Evolutionary conservation across 2,113 vertebrate genomes (phyloP).

Genomic region (Sardina pilchardus): DNA sequence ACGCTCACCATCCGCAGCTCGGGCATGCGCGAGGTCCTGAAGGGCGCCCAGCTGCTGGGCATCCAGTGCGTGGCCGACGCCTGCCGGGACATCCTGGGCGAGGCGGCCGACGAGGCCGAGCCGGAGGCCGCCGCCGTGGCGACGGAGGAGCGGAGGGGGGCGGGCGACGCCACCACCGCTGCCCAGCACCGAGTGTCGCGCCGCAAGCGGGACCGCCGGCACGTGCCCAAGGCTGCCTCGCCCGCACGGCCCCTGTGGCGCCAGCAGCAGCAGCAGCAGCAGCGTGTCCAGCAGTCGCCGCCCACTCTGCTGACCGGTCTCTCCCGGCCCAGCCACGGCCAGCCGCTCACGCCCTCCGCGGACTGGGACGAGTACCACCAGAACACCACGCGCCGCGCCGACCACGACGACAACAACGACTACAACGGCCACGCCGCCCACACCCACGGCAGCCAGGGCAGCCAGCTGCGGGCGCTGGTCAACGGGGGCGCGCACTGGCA

Average conservation of each 20-base stretch:
- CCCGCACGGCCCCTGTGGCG: slow-evolving; percentile 50
- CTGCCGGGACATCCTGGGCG: slow-evolving; percentile 90
- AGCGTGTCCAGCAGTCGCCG: slow-evolving; percentile 37
- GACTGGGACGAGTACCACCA: slow-evolving; percentile 63
- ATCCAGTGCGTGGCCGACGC: slow-evolving; percentile 92
- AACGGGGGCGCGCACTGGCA: slow-evolving; percentile 66
- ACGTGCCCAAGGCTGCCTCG: slow-evolving; percentile 43
- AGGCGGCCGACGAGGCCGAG: slow-evolving; percentile 61
- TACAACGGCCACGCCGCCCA: slow-evolving; percentile 67
- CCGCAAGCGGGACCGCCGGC: slow-evolving; percentile 38
- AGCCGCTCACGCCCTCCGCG: slow-evolving; percentile 58
- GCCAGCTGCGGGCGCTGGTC: slow-evolving; percentile 49
- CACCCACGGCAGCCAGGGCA: too few relatives aligned
- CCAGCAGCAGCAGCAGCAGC: slow-evolving; percentile 32
- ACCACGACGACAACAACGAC: too few relatives aligned
- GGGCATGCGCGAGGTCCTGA: slow-evolving; percentile 89
- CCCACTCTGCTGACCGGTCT: slow-evolving; percentile 47
- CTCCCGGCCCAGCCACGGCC: slow-evolving; percentile 40
- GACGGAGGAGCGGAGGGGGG: slow-evolving; percentile 30
- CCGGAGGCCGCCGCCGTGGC: slow-evolving; percentile 46
- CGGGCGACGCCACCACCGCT: too few relatives aligned
- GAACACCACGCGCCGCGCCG: slow-evolving; percentile 47
- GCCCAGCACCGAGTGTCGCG: slow-evolving; percentile 39
- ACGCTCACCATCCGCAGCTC: slow-evolving; percentile 93
- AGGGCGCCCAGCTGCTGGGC: slow-evolving; percentile 86